Conservation (phyloP, 2,888 invertebrate species). For the Lasioglossum figueresi region DNA sequence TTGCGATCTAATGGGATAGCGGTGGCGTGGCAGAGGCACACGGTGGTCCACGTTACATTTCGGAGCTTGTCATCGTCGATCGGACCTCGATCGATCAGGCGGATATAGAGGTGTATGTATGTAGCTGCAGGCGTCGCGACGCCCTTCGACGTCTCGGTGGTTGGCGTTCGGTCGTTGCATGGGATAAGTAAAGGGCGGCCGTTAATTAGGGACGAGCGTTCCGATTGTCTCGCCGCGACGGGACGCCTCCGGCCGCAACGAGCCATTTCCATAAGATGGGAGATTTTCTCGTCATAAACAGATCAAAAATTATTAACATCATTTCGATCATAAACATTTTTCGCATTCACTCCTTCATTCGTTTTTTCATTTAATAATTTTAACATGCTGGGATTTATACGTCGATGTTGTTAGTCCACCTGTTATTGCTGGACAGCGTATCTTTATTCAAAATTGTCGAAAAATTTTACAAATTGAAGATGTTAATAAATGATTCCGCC, state of each 20-base stretch:
- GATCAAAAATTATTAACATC: neutral
- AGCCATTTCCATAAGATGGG: conserved; percentile 1
- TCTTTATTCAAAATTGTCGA: no score
- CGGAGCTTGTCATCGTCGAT: neutral
- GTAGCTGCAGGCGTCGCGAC: neutral
- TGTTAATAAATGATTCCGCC: no score
- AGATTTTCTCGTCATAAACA: neutral
- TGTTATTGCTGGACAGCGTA: no score
- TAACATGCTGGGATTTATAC: no score
- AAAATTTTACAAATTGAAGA: no score
- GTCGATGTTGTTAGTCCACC: no score
- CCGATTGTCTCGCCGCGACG: conserved; percentile 19
- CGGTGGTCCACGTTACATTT: neutral
- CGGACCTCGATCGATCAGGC: conserved; percentile 35
- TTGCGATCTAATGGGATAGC: neutral
- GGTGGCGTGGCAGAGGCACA: neutral
- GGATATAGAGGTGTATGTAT: neutral
- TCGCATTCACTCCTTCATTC: no score
- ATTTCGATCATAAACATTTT: neutral
- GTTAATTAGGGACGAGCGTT: conserved; percentile 47
- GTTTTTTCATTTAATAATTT: no score
- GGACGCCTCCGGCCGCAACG: neutral
- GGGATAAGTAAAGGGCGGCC: conserved; percentile 38
- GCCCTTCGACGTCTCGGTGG: conserved; percentile 4
- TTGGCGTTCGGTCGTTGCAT: conserved; percentile 10